phyloP scores from a whole-genome alignment of 2,113 vertebrate genomes.

The Rissa tridactyla region DNA sequence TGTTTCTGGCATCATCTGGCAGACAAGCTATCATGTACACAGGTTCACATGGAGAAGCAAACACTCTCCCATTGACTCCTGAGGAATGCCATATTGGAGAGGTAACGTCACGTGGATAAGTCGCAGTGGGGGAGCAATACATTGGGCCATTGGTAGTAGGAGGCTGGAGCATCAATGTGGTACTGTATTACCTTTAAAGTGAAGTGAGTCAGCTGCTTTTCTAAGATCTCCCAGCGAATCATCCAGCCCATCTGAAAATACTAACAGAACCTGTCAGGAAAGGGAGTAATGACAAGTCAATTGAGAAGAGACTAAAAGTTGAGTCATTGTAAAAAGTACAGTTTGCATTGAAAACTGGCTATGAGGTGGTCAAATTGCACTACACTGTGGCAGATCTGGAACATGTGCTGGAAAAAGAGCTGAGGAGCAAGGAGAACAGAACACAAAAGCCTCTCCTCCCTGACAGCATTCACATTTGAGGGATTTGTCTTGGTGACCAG shows the following conservation, averaged over 20 bases:
- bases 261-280: slow-evolving; percentile 78
- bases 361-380: background rate
- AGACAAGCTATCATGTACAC: background rate
- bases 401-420: background rate
- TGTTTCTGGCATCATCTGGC: background rate
- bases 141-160: background rate
- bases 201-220: slow-evolving; percentile 66
- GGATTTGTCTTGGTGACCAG: background rate
- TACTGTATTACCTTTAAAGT: slow-evolving; percentile 61
- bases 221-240: slow-evolving; percentile 73
- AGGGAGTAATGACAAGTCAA: background rate
- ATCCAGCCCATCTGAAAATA: slow-evolving; percentile 88
- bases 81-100: background rate
- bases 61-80: background rate
- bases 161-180: background rate
- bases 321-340: background rate
- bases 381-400: background rate
- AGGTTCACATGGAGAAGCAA: background rate
- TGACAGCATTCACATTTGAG: background rate
- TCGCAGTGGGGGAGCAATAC: background rate
- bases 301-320: background rate
- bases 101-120: background rate
- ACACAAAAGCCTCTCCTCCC: background rate
- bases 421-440: background rate
- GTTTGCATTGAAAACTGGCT: background rate